Base-by-base conservation (phyloP, 1,140 invertebrate species). In the Neodiprion virginianus region DNA sequence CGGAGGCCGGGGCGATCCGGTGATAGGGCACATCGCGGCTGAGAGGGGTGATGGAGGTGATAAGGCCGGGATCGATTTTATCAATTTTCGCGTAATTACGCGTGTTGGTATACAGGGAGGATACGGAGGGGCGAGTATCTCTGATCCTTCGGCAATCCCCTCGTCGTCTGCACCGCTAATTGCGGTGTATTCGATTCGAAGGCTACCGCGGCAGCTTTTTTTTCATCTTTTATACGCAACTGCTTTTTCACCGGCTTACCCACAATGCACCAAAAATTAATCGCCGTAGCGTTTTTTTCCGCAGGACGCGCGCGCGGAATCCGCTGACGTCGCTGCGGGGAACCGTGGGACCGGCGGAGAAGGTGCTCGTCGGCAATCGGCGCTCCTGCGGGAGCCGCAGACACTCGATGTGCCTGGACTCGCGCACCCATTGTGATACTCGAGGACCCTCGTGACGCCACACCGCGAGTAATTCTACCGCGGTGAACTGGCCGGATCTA, bases 21-120 rank as follows among this genome's bases (percentile, higher is more conserved):
- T 78, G 87, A 88, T 88, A 88, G 74, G 82, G 84, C 87, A 88
- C 85, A 84, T 79, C 76, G 73, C 75, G 79, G 53, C 81, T 80
- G 79, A 78, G 82, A 70, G 71, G 84, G 86, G 84, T 83, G 87
- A 87, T 87, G 81, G 67, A 48, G 53, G 77, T 78, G 85, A 88
- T 86, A 86, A 80, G 77, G 77, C 68, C 40, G 67, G 67, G 48
- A 87, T 85, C 81, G 86, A 87, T 88, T 79, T 79, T 88, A 88
- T 88, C 87, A 87, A 81, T 88, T 61, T 88, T 87, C 79, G 80
- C 84, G 82, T 84, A 84, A 88, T 88, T 88, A 86, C 85, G 84
- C 84, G 84, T 87, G 86, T 88, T 86, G 84, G 81, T 81, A 84
- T 78, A 88, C 85, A 84, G 79, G 82, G 74, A 67, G 70, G 67